Evolutionary conservation across 1,140 invertebrate species (phyloP), one percentile per base, ranked within the genome.

Genomic region (Harpegnathos saltator): DNA sequence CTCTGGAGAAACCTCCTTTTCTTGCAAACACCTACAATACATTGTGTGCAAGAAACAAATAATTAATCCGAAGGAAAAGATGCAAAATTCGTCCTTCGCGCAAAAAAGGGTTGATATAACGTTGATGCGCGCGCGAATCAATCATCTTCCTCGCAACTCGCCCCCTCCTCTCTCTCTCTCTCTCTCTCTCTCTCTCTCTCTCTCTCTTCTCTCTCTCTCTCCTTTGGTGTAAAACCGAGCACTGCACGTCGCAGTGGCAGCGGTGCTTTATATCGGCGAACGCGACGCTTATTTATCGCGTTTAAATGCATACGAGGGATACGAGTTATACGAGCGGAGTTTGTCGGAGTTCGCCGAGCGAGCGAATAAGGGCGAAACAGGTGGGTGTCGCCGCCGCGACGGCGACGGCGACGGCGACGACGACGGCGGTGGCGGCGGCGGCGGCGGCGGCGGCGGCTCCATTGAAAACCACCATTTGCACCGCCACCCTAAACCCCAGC

Each of bases 341-440:
- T 73, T 22, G 71, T 44, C 19, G 71, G 33, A 58, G 33, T 73
- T 73, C 22, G 68, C 68, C 24, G 22, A 73, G 19, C 29, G 29
- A 5, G 38, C 38, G 38, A 44, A 44, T 44, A 44, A 9, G 38
- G 11, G 19, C 54, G 71, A 44, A 73, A 73, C 71, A 73, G 71
- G 71, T 73, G 71, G 71, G 71, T 61, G 33, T 61, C 54, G 29
- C 54, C 33, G 22, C n/a, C 22, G 50, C 54, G 71, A 54, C 71
- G 54, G 29, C 29, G 29, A 33, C 29, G 29, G 5, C 29, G 29
- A 33, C 29, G 29, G 50, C 54, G 71, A 33, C 54, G 54, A 54
- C 15, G 29, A 33, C 29, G 29, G 5, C 29, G 29, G 5, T 5
- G 29, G 50, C 54, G 71, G 33, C 71, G 54, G 29, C 29, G 29